Evolutionary conservation across 2,888 invertebrate genomes (phyloP).

Genomic region (Aphrophora alni): DNA sequence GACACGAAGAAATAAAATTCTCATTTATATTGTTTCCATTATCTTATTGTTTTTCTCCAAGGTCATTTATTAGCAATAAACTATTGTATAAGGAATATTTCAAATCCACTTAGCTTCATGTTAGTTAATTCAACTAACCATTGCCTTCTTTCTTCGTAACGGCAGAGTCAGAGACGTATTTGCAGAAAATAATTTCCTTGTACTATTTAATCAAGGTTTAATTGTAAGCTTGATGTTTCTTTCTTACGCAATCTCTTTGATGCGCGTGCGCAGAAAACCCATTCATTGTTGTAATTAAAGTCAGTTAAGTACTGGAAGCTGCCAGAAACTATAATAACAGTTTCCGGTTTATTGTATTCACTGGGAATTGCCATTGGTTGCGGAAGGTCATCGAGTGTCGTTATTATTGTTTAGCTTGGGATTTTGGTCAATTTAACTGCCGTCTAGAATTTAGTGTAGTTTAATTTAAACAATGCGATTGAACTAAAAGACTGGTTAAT

Average conservation of each 20-base stretch:
- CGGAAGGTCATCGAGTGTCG: neutral
- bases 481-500: too few species aligned
- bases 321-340: neutral
- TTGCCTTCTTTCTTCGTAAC: too few species aligned
- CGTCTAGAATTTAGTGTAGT: too few species aligned
- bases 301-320: neutral
- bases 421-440: neutral
- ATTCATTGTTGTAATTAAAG: neutral
- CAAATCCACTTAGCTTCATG: too few species aligned
- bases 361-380: neutral
- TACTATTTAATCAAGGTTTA: neutral
- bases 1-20: neutral
- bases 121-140: too few species aligned
- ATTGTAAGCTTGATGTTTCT: neutral
- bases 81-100: too few species aligned
- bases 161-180: too few species aligned
- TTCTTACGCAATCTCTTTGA: neutral
- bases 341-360: neutral
- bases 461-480: too few species aligned
- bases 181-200: neutral
- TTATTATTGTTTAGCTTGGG: neutral
- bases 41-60: too few species aligned
- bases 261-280: neutral
- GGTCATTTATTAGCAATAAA: too few species aligned
- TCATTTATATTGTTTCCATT: neutral